Evolutionary conservation across 1,140 invertebrate genomes (phyloP).

Genomic region (Aphelinus certus): DNA sequence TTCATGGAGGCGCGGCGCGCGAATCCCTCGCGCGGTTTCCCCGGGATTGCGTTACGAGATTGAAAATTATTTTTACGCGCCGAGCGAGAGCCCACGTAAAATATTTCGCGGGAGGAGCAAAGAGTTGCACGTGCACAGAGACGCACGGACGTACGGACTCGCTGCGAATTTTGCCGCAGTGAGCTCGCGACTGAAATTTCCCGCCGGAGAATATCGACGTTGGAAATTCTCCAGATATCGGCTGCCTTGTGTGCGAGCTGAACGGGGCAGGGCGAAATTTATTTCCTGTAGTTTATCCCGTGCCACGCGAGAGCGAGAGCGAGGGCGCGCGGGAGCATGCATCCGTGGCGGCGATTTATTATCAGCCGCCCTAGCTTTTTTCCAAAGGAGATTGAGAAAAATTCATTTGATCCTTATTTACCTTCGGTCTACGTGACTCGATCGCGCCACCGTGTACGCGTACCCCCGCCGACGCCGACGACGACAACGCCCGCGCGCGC

Average conservation of each 20-base stretch:
- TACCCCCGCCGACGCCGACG: too few species aligned
- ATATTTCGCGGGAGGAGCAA: neutral
- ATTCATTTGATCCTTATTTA: conserved; percentile 24
- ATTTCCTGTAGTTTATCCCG: conserved; percentile 54
- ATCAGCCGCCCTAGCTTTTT: neutral
- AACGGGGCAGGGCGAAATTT: conserved; percentile 42
- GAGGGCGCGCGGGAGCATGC: conserved; percentile 38
- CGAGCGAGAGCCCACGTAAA: neutral
- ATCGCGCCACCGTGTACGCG: neutral
- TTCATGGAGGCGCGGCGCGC: neutral
- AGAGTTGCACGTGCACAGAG: neutral
- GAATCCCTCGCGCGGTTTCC: neutral
- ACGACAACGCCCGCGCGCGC: too few species aligned
- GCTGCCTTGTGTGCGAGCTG: conserved; percentile 33
- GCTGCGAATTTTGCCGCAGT: neutral
- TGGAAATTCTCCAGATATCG: conserved; percentile 53
- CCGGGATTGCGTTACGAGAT: conserved; percentile 1
- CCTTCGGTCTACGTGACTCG: conserved; percentile 4
- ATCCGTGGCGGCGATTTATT: conserved; percentile 39
- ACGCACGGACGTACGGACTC: neutral
- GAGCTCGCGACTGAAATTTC: neutral
- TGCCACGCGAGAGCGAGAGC: conserved; percentile 26
- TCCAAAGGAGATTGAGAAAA: conserved; percentile 7
- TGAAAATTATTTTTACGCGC: conserved; percentile 22
- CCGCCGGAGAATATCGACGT: conserved; percentile 46